phyloP scores from a whole-genome alignment of 92 coral and sea anemone genomes.

The Siderastrea siderea region DNA sequence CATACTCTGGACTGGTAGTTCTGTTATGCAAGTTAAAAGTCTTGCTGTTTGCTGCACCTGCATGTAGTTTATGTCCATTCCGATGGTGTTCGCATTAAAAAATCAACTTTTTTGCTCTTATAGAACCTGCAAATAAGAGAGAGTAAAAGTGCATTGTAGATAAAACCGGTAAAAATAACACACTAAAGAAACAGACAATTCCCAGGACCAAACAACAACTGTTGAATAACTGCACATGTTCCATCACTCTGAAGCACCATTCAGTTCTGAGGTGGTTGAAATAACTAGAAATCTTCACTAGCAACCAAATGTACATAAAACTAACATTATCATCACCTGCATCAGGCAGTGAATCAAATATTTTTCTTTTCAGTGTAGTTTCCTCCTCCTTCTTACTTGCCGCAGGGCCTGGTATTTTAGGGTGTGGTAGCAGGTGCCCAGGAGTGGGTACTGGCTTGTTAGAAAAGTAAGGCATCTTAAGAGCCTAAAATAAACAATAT shows the following conservation, averaged over 20 bases:
- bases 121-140: slow-evolving; percentile 55
- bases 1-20: neutral
- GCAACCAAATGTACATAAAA: neutral
- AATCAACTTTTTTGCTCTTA: slow-evolving; percentile 74
- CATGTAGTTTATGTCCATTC: neutral
- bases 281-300: too few species aligned
- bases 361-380: slow-evolving; percentile 82
- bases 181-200: neutral
- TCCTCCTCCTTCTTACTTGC: slow-evolving; percentile 76
- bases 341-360: slow-evolving; percentile 54
- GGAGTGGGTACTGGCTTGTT: slow-evolving; percentile 98
- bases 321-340: slow-evolving; percentile 33
- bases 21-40: neutral
- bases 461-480: slow-evolving; percentile 96
- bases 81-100: slow-evolving; percentile 24
- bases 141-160: neutral
- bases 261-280: too few species aligned
- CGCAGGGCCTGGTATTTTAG: slow-evolving; percentile 65
- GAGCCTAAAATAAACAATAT: slow-evolving; percentile 71
- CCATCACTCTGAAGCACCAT: too few species aligned
- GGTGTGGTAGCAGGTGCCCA: slow-evolving; percentile 84
- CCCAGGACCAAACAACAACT: too few species aligned
- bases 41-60: neutral
- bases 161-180: neutral
- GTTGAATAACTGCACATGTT: too few species aligned